Evolutionary conservation across 1,140 invertebrate species (phyloP).

Genomic region (Anastrepha obliqua): DNA sequence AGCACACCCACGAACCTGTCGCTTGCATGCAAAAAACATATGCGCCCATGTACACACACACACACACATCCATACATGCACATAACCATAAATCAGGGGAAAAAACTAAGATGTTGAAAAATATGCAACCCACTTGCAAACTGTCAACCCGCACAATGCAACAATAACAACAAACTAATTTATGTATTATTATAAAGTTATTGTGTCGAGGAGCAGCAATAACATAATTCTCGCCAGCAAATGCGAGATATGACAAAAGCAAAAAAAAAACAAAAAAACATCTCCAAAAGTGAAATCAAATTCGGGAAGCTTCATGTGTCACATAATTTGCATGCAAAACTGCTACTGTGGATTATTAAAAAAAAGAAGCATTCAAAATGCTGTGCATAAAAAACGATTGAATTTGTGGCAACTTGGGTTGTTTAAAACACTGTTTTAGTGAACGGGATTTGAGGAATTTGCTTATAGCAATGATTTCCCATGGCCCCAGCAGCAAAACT

Average conservation of each 20-base stretch:
- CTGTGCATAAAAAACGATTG: too few species aligned
- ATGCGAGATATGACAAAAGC: not conserved
- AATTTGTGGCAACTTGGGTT: too few species aligned
- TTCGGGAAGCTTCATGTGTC: conserved; percentile 33
- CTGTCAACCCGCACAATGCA: not conserved
- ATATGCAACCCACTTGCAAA: conserved; percentile 46
- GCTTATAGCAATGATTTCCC: too few species aligned
- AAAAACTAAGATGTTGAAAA: conserved; percentile 48
- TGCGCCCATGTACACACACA: not conserved
- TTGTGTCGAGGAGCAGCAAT: conserved; percentile 42
- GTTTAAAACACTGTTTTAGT: too few species aligned
- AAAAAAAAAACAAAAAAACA: not conserved
- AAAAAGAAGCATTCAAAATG: not conserved
- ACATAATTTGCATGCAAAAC: conserved; percentile 39
- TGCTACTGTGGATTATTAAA: not conserved
- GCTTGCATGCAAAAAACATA: too few species aligned
- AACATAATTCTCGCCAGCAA: conserved; percentile 13
- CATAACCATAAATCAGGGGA: not conserved
- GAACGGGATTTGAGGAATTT: too few species aligned
- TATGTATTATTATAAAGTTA: conserved; percentile 46
- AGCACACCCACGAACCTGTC: too few species aligned
- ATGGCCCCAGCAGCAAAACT: too few species aligned
- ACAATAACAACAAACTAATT: conserved; percentile 29
- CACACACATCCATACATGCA: not conserved
- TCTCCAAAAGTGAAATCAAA: not conserved